Percentiles rank a stretch among this genome's conserved stretches.
These are phyloP conservation scores for Bungarus multicinctus DNA, from an alignment of 2,113 vertebrate species.

Conservation along the genomic window DNA sequence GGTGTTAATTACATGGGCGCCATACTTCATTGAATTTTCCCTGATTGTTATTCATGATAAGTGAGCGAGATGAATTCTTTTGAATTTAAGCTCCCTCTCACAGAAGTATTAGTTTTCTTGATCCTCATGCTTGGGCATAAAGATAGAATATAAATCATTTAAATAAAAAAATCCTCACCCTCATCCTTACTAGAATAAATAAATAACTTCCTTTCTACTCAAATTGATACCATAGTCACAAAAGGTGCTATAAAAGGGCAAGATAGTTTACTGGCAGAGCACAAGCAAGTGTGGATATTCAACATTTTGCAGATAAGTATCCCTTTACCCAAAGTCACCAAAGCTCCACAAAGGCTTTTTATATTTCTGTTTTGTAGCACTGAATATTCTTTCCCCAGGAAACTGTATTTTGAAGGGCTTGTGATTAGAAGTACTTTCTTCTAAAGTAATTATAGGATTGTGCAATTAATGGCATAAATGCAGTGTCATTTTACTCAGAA, in stretches of 20 bases:
- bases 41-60: not conserved
- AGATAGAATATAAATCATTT: not conserved
- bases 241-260: not conserved
- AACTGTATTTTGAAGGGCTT: not conserved
- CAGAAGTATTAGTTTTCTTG: not conserved
- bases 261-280: not conserved
- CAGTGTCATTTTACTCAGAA: not conserved
- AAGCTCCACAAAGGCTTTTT: not conserved
- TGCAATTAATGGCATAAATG: not conserved
- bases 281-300: not conserved
- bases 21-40: not conserved
- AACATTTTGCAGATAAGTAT: not conserved
- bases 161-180: not conserved
- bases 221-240: not conserved
- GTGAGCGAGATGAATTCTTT: not conserved
- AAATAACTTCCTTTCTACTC: not conserved
- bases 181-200: not conserved
- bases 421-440: not conserved
- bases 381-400: not conserved
- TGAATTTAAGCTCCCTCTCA: not conserved
- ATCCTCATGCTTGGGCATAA: not conserved
- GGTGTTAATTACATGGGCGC: not conserved
- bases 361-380: not conserved
- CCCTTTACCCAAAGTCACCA: not conserved
- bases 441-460: not conserved